These are phyloP conservation scores for Euura lappo DNA, from an alignment of 1,140 invertebrate species.

Conservation along the genomic window DNA sequence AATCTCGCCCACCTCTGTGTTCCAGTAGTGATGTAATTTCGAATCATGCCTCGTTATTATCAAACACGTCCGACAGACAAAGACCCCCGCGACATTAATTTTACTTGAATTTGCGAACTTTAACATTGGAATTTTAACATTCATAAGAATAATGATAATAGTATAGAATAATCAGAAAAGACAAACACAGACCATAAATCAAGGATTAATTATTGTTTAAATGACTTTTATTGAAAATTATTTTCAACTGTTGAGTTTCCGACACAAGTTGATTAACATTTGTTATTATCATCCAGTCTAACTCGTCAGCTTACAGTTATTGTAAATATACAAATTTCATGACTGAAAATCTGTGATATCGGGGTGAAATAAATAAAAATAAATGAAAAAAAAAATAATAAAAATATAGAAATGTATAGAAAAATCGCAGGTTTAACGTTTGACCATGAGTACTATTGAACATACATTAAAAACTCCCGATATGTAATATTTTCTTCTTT, in stretches of 20 bases:
- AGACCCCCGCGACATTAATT: not conserved
- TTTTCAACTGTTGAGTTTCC: not conserved
- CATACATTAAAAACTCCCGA: not conserved
- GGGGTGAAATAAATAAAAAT: not conserved
- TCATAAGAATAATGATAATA: too few species aligned
- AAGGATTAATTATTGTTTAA: not conserved
- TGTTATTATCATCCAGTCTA: not conserved
- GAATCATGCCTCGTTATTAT: not conserved
- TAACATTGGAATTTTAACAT: too few species aligned
- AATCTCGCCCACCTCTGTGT: not conserved
- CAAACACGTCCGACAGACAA: not conserved
- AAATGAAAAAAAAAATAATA: not conserved
- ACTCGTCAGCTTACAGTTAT: not conserved
- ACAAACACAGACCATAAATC: too few species aligned
- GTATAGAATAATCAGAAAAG: too few species aligned
- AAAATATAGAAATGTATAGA: not conserved
- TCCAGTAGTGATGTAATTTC: not conserved
- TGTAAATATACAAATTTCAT: constrained; percentile 2
- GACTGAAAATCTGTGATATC: constrained; percentile 5
- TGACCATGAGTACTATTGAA: not conserved
- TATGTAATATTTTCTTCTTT: not conserved
- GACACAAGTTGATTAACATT: not conserved
- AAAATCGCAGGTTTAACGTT: not conserved
- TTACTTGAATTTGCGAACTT: too few species aligned
- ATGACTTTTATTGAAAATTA: constrained; percentile 3